phyloP scores from a whole-genome alignment of 1,140 invertebrate genomes.

The Bombyx mandarina region DNA sequence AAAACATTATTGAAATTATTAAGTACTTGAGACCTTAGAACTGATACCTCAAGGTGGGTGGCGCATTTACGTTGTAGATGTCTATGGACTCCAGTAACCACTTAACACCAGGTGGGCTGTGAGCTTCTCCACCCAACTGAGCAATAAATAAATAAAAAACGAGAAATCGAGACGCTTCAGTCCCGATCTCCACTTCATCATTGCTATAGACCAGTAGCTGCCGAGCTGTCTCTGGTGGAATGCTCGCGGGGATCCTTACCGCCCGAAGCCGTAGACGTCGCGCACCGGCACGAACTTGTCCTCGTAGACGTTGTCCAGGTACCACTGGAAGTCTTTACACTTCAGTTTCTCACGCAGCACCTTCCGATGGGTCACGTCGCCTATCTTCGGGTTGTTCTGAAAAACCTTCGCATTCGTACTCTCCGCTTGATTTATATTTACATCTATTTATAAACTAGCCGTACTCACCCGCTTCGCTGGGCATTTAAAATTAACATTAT shows the following conservation, averaged over 20 bases:
- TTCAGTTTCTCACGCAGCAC: constrained; percentile 80
- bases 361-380: constrained; percentile 80
- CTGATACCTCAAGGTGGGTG: too few relatives aligned
- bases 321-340: constrained; percentile 87
- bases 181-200: neutral
- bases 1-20: too few relatives aligned
- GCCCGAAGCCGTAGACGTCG: constrained; percentile 83
- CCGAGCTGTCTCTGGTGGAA: neutral
- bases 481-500: neutral
- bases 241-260: constrained; percentile 16
- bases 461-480: neutral
- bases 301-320: constrained; percentile 80
- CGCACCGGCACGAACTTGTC: constrained; percentile 91
- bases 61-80: too few relatives aligned
- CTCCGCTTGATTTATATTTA: too few relatives aligned
- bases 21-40: too few relatives aligned
- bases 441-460: too few relatives aligned
- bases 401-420: neutral
- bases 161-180: neutral
- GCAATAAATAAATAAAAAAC: neutral
- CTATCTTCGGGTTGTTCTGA: constrained; percentile 70
- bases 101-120: too few relatives aligned
- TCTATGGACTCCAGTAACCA: too few relatives aligned
- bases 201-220: neutral
- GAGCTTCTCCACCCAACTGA: too few relatives aligned